Percentiles rank a stretch among this genome's conserved stretches.
phyloP scores from a whole-genome alignment of 2,113 vertebrate genomes.

The Camelus dromedarius region DNA sequence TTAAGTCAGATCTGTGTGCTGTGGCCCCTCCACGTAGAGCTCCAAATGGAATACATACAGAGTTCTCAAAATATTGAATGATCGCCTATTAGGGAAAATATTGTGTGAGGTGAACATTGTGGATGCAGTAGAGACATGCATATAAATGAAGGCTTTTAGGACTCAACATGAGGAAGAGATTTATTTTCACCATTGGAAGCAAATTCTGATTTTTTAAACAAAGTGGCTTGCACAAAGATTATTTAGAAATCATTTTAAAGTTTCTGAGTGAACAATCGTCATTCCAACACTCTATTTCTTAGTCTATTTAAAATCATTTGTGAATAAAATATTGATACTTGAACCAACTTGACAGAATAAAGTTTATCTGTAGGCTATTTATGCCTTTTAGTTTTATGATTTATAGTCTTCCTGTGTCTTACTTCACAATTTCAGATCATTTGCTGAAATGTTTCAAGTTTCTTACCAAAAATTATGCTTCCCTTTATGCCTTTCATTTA shows the following conservation, averaged over 20 bases:
- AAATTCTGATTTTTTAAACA: not conserved
- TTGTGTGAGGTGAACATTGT: not conserved
- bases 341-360: not conserved
- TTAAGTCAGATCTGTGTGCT: not conserved
- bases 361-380: not conserved
- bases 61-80: not conserved
- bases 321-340: not conserved
- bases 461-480: not conserved
- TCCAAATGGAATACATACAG: not conserved
- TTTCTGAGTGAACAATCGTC: not conserved
- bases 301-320: not conserved
- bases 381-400: not conserved
- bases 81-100: not conserved
- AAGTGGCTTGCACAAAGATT: not conserved
- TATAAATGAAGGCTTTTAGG: not conserved
- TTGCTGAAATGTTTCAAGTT: not conserved
- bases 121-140: not conserved
- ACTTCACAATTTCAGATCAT: not conserved
- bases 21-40: not conserved
- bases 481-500: not conserved
- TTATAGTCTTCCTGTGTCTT: conserved; percentile 16
- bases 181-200: not conserved
- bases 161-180: not conserved
- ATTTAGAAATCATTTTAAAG: not conserved
- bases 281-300: not conserved